These are phyloP conservation scores for Myxocyprinus asiaticus DNA, from an alignment of 2,113 vertebrate genomes.

Conservation along the genomic window DNA sequence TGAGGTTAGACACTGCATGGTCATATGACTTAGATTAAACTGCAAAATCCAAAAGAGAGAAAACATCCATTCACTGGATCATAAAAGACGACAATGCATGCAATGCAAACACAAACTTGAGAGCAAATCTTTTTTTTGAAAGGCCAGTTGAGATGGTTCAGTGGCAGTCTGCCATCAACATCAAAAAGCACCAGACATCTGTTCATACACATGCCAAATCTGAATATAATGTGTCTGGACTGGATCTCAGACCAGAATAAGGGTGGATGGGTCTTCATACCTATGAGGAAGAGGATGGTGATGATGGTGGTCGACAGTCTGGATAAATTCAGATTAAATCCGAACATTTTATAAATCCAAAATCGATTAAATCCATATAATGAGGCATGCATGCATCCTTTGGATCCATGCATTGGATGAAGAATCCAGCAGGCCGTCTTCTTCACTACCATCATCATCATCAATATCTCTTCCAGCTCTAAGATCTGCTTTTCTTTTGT, in stretches of 20 bases:
- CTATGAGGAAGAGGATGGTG: conserved; percentile 6
- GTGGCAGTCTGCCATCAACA: background rate
- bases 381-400: background rate
- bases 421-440: background rate
- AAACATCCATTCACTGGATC: background rate
- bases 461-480: conserved; percentile 51
- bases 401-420: background rate
- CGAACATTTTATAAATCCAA: background rate
- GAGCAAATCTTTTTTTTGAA: background rate
- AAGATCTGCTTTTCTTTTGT: conserved; percentile 73
- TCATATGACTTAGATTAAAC: conserved; percentile 31
- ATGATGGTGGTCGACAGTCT: conserved; percentile 9
- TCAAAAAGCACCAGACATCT: background rate
- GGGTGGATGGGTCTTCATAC: conserved; percentile 2
- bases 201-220: background rate
- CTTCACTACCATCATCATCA: background rate
- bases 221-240: background rate
- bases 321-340: background rate
- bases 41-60: background rate
- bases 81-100: background rate
- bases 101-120: conserved; percentile 1
- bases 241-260: background rate
- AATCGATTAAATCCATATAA: background rate
- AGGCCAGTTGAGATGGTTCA: conserved; percentile 7
- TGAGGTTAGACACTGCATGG: conserved; percentile 4